Base-by-base conservation (phyloP, 2,797 vertebrate species). In the Aldrovandia affinis region DNA sequence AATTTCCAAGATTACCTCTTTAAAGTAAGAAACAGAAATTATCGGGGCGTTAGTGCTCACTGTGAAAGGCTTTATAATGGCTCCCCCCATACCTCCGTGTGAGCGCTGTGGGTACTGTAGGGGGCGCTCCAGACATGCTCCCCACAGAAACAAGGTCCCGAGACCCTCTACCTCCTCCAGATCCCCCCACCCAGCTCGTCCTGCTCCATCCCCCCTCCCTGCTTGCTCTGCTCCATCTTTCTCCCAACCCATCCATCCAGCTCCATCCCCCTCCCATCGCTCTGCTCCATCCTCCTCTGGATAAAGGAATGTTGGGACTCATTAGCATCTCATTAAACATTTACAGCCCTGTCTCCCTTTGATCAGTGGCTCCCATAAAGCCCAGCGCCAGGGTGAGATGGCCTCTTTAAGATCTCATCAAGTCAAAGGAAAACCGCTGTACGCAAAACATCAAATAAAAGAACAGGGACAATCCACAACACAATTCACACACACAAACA, bases 361-460 rank as follows among this genome's bases (percentile, higher is more conserved):
- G n/a, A 28, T 68, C n/a, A 36, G 83, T 25, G 33, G 50, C 75
- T 30, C n/a, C 79, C 33, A 55, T 52, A 59, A 36, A 54, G 79
- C 20, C 8, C 30, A 36, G 8, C 9, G 36, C 70, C 22, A 77
- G 44, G 44, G 54, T 42, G 50, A 65, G 44, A 18, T 52, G 39
- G 50, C 81, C 55, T 83, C 65, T 83, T 85, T 83, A 85, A 85
- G 78, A 80, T 79, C 81, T 80, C 61, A 80, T 85, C 14, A 52
- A 22, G 75, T 39, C 44, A 80, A 50, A 82, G n/a, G 9, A 30
- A 44, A 68, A 82, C 52, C 10, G 57, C 28, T 55, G 54, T 42
- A 10, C 18, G n/a, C n/a, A 36, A 42, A 30, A 61, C 20, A 12
- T 65, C 57, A 14, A 61, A 54, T n/a, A 80, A n/a, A 25, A 14